Evolutionary conservation across 2,113 vertebrate species (phyloP).

Genomic region (Cynocephalus volans): DNA sequence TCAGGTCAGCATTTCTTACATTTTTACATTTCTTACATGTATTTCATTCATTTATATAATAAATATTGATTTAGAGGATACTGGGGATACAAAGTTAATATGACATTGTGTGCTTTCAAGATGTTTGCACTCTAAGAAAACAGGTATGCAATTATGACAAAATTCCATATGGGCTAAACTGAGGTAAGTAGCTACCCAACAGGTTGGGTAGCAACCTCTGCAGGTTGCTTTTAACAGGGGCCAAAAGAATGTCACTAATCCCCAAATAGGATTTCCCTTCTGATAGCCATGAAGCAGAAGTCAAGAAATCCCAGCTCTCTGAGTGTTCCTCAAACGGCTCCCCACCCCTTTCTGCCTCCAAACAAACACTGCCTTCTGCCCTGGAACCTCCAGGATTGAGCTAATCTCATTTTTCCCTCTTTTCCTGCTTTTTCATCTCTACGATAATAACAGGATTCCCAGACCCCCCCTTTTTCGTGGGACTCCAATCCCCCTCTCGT

Average conservation of each 20-base stretch:
- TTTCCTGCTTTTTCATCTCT: not conserved
- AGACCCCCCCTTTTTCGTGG: no score
- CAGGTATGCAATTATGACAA: not conserved
- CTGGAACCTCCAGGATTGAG: fast-evolving
- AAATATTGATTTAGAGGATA: not conserved
- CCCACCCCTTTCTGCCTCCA: fast-evolving
- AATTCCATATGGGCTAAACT: not conserved
- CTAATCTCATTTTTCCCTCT: no score
- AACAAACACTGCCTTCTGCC: not conserved
- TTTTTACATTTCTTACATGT: not conserved
- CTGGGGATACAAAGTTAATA: not conserved
- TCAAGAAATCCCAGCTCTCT: not conserved
- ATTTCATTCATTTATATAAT: not conserved
- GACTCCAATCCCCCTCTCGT: not conserved
- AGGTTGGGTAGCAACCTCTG: no score
- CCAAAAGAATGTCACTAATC: not conserved
- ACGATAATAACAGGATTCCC: not conserved
- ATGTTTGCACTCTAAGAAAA: not conserved
- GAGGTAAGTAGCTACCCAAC: not conserved
- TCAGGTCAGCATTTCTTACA: not conserved
- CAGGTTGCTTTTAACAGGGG: not conserved
- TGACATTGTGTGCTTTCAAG: not conserved
- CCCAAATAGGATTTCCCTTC: not conserved
- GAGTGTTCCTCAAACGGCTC: not conserved
- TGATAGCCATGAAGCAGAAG: not conserved